Evolutionary conservation across 1,140 invertebrate species (phyloP), one percentile per base, ranked within the genome.

Genomic region (Lepidotrigona ventralis): DNA sequence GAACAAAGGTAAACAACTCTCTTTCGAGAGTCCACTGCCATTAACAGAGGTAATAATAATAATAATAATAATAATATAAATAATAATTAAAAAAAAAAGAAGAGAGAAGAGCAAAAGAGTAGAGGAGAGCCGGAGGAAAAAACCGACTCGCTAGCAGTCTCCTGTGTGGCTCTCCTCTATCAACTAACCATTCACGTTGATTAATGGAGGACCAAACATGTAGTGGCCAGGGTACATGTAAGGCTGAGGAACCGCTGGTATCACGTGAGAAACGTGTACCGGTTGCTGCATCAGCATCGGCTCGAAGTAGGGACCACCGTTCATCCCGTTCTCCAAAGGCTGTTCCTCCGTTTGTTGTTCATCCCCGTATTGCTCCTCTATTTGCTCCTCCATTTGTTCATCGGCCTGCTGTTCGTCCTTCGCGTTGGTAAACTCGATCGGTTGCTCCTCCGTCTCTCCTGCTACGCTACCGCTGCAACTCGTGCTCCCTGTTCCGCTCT

Each of bases 161-260:
- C 9, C 64, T 19, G 1, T 29, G 5, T 53, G 12, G 60, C n/a
- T 46, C 46, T 72, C 29, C 68, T n/a, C 39, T 73, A 87, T 70
- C 82, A 91, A 93, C 93, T 85, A 93, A 95, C 94, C 94, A 85
- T 95, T 94, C 71, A 94, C 90, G 88, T 94, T 94, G 89, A 94
- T 90, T 83, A 95, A 86, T 26, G 94, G 90, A 19, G 94, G 93
- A 2, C 94, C 94, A 77, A 94, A 95, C 93, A 95, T 94, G 86
- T 93, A 95, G 81, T 94, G 93, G 33, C 94, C 94, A 23, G 94
- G 94, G 76, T 95, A 95, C 79, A 95, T 85, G 86, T 95, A 95
- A 29, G 92, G 91, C 72, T 93, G 91, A 19, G 93, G 91, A 56
- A 92, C 80, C 14, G 92, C 90, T 21, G 93, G 92, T 78, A 91